These are phyloP conservation scores for Eunapius fragilis DNA, from an alignment of 37 sponge, comb jelly and placozoan genomes.

Conservation along the genomic window DNA sequence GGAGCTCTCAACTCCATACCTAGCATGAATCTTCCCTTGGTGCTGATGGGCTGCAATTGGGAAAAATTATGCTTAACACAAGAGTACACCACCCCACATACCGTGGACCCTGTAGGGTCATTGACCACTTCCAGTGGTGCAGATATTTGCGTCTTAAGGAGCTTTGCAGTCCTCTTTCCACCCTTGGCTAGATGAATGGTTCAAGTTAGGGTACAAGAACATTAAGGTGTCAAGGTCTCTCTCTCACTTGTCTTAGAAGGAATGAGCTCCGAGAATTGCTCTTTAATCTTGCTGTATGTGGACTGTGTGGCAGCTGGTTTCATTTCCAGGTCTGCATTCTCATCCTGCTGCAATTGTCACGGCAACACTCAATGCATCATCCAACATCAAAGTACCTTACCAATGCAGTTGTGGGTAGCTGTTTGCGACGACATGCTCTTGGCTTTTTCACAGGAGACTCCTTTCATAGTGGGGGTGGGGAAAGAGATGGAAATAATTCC, in stretches of 20 bases:
- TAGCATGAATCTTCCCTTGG: not conserved
- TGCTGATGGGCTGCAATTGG: not conserved
- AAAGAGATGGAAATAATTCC: not conserved
- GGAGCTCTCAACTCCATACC: not conserved
- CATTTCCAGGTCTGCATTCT: not conserved
- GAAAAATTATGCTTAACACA: not conserved
- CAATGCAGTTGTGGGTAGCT: not conserved
- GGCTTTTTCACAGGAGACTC: not conserved
- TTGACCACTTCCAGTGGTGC: not conserved
- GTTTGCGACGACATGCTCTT: not conserved
- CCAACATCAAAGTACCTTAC: not conserved
- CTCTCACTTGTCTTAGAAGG: not conserved
- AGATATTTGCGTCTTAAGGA: not conserved
- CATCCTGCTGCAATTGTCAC: not conserved
- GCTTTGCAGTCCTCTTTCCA: not conserved
- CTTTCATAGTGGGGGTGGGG: not conserved
- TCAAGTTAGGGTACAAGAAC: not conserved
- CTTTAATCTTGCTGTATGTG: not conserved
- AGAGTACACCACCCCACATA: not conserved
- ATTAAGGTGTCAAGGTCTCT: not conserved
- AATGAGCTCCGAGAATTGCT: not conserved
- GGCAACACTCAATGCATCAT: not conserved
- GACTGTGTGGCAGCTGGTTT: not conserved
- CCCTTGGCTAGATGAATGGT: not conserved
- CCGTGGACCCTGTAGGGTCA: not conserved